phyloP scores from a whole-genome alignment of 2,797 vertebrate species.

The Malacoctenus gilli region DNA sequence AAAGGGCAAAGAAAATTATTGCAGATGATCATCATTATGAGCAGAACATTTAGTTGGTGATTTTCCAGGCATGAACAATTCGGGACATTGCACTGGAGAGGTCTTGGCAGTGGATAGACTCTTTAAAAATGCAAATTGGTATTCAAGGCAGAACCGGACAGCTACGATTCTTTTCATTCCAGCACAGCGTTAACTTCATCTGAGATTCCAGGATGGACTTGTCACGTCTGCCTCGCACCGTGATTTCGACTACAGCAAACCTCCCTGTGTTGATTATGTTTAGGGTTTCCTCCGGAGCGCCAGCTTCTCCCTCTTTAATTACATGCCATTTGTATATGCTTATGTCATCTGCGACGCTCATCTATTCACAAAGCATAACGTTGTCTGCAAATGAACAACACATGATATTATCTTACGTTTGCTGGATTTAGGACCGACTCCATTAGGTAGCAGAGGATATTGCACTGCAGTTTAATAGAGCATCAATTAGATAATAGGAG shows the following conservation, averaged over 20 bases:
- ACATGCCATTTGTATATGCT: constrained; percentile 45
- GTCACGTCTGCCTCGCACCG: constrained; percentile 59
- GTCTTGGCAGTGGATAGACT: constrained; percentile 74
- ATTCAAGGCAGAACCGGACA: constrained; percentile 79
- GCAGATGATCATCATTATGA: constrained; percentile 79
- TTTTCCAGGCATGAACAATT: constrained; percentile 82
- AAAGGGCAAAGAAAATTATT: constrained; percentile 74
- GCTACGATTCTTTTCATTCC: constrained; percentile 74
- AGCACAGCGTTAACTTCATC: constrained; percentile 75
- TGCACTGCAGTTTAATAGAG: constrained; percentile 63
- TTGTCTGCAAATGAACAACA: constrained; percentile 62
- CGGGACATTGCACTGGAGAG: constrained; percentile 73
- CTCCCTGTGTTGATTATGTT: constrained; percentile 57
- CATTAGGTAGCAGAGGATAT: constrained; percentile 70
- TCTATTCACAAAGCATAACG: constrained; percentile 60
- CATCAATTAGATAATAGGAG: constrained; percentile 74
- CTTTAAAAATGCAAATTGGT: constrained; percentile 84
- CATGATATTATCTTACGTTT: constrained; percentile 71
- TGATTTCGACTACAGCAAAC: constrained; percentile 38
- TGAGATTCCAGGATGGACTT: constrained; percentile 63
- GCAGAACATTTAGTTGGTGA: constrained; percentile 81
- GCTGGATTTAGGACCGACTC: constrained; percentile 53
- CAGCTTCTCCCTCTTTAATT: constrained; percentile 55
- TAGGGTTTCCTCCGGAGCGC: constrained; percentile 50
- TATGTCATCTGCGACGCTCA: constrained; percentile 43